These are phyloP conservation scores for Notechis scutatus DNA, from an alignment of 2,113 vertebrate species.

Conservation along the genomic window DNA sequence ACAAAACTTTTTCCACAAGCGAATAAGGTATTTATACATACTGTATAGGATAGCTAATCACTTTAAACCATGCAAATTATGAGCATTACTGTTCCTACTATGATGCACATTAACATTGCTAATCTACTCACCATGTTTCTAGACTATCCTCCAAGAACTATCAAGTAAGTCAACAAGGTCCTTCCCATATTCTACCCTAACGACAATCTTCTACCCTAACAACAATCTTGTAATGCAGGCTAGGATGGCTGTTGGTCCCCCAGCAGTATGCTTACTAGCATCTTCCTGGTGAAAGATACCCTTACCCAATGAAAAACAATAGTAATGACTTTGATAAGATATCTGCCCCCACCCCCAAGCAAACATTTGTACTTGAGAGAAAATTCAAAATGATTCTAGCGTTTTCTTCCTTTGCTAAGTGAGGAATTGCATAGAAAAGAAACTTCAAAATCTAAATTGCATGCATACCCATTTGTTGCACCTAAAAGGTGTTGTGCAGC, in stretches of 20 bases:
- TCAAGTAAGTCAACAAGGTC: neutral
- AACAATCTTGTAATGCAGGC: neutral
- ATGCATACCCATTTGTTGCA: neutral
- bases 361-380: neutral
- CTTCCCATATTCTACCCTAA: neutral
- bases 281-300: neutral
- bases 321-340: neutral
- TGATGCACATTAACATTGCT: neutral
- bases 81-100: neutral
- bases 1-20: slow-evolving; percentile 58
- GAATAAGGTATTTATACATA: slow-evolving; percentile 57
- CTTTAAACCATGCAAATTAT: neutral
- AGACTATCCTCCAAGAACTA: neutral
- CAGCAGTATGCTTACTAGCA: neutral
- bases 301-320: neutral
- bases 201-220: neutral
- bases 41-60: neutral
- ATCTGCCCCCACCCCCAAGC: neutral
- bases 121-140: neutral
- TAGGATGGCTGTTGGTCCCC: neutral
- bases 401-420: neutral
- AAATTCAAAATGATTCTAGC: neutral
- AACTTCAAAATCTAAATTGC: neutral
- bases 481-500: neutral
- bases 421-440: neutral